These are phyloP conservation scores for Cyclophora punctaria DNA, from an alignment of 2,888 invertebrate genomes.

Conservation along the genomic window DNA sequence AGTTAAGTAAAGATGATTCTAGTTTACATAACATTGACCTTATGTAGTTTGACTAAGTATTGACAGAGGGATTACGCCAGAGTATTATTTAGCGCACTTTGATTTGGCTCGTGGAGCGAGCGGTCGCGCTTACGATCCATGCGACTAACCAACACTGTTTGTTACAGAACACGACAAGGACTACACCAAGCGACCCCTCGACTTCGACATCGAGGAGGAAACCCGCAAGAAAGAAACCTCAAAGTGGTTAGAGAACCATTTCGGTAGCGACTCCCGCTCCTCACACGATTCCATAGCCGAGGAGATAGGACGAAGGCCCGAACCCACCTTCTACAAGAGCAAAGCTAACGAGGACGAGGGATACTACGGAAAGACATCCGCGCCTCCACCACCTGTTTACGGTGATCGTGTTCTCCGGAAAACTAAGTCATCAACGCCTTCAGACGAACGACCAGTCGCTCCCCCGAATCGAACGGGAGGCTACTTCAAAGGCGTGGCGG, in stretches of 20 bases:
- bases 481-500: slow-evolving; percentile 84
- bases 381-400: slow-evolving; percentile 61
- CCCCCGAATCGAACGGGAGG: slow-evolving; percentile 66
- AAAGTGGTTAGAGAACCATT: slow-evolving; percentile 93
- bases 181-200: slow-evolving; percentile 85
- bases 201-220: slow-evolving; percentile 91
- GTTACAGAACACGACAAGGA: slow-evolving; percentile 82
- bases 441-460: slow-evolving; percentile 63
- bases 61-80: slow-evolving; percentile 67
- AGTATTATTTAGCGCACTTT: slow-evolving; percentile 37
- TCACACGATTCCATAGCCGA: slow-evolving; percentile 82
- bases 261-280: slow-evolving; percentile 89
- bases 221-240: slow-evolving; percentile 92
- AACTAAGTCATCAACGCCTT: slow-evolving; percentile 71
- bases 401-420: slow-evolving; percentile 66
- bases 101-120: slow-evolving; percentile 40
- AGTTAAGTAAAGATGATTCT: slow-evolving; percentile 58
- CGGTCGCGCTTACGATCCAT: slow-evolving; percentile 25
- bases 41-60: slow-evolving; percentile 68
- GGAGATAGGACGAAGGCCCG: slow-evolving; percentile 76
- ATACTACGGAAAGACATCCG: slow-evolving; percentile 62
- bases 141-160: slow-evolving; percentile 36
- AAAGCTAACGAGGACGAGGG: slow-evolving; percentile 65
- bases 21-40: slow-evolving; percentile 65
- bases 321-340: slow-evolving; percentile 85